phyloP scores from a whole-genome alignment of 2,888 invertebrate genomes.

The Desoria tigrina region DNA sequence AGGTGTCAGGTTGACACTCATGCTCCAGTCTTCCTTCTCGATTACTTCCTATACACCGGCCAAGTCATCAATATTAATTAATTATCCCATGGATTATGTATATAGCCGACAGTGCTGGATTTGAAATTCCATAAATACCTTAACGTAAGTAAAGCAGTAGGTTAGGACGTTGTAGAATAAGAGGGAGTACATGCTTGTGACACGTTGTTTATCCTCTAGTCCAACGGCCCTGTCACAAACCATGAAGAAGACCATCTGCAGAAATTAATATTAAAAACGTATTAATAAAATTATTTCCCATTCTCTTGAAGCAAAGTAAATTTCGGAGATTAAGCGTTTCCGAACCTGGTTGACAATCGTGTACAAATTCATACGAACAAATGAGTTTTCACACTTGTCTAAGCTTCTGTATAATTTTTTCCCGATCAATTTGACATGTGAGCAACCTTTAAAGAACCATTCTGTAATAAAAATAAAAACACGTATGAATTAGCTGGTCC shows the following conservation, averaged over 20 bases:
- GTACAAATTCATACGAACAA: conserved; percentile 71
- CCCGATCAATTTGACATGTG: conserved; percentile 51
- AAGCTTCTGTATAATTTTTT: conserved; percentile 63
- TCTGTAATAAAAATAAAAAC: conserved; percentile 34
- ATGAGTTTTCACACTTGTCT: conserved; percentile 67
- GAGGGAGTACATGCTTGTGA: conserved; percentile 73
- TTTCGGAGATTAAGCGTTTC: conserved; percentile 2
- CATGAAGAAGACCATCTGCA: conserved; percentile 70
- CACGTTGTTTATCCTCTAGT: conserved; percentile 62
- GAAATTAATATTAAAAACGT: conserved; percentile 25
- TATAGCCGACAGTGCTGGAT: not conserved
- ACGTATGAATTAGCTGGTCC: no score
- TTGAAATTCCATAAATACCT: conserved; percentile 60
- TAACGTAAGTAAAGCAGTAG: conserved; percentile 74
- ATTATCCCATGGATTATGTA: conserved; percentile 1
- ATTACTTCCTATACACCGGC: conserved; percentile 55
- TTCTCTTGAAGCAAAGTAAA: conserved; percentile 17
- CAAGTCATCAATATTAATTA: not conserved
- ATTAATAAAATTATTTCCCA: conserved; percentile 27
- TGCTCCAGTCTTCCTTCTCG: conserved; percentile 75
- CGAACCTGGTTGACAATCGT: conserved; percentile 70
- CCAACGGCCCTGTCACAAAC: conserved; percentile 70
- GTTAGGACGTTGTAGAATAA: conserved; percentile 81
- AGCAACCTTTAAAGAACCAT: conserved; percentile 29
- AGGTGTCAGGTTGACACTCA: conserved; percentile 72